Evolutionary conservation across 2,113 vertebrate species (phyloP).

Genomic region (Cervus canadensis): DNA sequence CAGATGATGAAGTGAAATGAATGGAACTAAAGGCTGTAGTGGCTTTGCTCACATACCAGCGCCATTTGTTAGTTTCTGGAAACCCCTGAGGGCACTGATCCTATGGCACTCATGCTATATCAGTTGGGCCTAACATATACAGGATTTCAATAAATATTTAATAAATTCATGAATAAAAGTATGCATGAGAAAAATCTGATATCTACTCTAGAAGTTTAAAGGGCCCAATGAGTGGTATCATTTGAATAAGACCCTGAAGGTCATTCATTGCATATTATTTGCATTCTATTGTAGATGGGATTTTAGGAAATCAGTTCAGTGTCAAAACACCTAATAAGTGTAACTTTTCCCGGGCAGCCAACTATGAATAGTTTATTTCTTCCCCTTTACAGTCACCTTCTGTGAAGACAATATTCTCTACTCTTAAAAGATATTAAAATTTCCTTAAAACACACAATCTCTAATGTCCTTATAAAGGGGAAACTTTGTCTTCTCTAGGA

Average conservation of each 20-base stretch:
- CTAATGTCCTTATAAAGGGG: not conserved
- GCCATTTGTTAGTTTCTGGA: not conserved
- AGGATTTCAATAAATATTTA: not conserved
- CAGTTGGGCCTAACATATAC: not conserved
- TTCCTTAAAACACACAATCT: not conserved
- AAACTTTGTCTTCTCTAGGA: not conserved
- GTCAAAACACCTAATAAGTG: not conserved
- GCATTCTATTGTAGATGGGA: not conserved
- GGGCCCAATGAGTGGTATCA: not conserved
- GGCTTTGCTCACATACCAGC: not conserved
- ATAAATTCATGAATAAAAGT: not conserved
- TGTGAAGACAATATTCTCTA: not conserved
- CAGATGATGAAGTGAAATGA: not conserved
- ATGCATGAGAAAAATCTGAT: not conserved
- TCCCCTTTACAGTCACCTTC: not conserved
- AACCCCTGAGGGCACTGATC: accelerated
- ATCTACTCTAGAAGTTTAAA: not conserved
- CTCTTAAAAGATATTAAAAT: not conserved
- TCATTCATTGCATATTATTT: not conserved
- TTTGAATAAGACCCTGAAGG: not conserved
- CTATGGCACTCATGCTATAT: not conserved
- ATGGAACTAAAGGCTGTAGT: accelerated
- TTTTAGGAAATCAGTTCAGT: not conserved
- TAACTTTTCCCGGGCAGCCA: too few species aligned
- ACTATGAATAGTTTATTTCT: not conserved